Percentiles rank a stretch among this genome's conserved stretches.
These are phyloP conservation scores for Notarius lentiginosus DNA, from an alignment of 2,113 vertebrate genomes.

Conservation along the genomic window DNA sequence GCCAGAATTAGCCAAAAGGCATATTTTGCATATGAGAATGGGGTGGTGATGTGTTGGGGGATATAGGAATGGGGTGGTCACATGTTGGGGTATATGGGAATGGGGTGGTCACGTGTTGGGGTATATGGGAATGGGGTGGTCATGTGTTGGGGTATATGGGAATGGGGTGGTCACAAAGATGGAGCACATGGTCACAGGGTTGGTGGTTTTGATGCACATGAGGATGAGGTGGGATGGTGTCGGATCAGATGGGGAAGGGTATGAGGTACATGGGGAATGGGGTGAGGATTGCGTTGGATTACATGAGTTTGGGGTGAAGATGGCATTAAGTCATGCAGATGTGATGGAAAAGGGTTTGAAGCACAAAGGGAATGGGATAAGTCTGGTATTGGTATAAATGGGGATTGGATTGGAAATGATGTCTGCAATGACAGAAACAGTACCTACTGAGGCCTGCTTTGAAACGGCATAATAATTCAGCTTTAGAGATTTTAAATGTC, in stretches of 20 bases:
- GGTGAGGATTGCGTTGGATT: background rate
- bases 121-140: no score
- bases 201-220: background rate
- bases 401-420: background rate
- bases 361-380: background rate
- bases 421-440: background rate
- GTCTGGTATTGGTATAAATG: background rate
- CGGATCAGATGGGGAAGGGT: background rate
- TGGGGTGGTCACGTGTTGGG: background rate
- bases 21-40: background rate
- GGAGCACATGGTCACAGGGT: background rate
- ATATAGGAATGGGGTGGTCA: background rate
- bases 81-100: background rate
- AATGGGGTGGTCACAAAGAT: background rate
- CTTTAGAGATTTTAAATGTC: slow-evolving; percentile 6
- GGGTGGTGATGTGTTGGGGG: background rate
- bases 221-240: background rate
- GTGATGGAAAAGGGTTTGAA: background rate
- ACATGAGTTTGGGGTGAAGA: background rate
- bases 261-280: background rate
- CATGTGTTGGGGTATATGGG: background rate
- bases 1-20: no score
- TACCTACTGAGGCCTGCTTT: background rate
- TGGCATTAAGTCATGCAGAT: background rate
- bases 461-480: background rate